phyloP scores from a whole-genome alignment of 37 sponge, comb jelly and placozoan genomes.

The Beroe forskalii region DNA sequence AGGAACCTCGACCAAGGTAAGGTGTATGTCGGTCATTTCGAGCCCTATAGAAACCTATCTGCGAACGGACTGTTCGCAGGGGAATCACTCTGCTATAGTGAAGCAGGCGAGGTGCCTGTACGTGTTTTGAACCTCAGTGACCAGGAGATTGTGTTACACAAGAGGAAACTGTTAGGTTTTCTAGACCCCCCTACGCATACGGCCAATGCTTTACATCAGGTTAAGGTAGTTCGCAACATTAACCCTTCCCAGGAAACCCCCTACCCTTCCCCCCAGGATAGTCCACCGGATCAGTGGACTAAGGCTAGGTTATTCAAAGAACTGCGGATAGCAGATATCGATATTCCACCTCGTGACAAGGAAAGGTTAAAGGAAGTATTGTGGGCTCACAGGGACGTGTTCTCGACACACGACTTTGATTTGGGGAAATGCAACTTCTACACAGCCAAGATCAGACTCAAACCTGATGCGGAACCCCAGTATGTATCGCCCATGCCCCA shows the following conservation, averaged over 20 bases:
- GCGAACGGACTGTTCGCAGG: constrained; percentile 29
- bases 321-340: background rate
- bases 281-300: constrained; percentile 19
- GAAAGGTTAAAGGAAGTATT: constrained; percentile 11
- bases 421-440: constrained; percentile 45
- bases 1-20: no score
- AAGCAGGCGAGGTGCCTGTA: constrained; percentile 21
- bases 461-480: constrained; percentile 23
- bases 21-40: no score
- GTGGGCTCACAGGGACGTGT: constrained; percentile 1
- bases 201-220: background rate
- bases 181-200: background rate
- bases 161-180: constrained; percentile 23
- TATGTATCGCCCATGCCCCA: constrained; percentile 23
- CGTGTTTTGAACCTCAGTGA: constrained; percentile 20
- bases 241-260: background rate
- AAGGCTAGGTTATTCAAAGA: constrained; percentile 1
- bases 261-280: background rate
- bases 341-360: background rate
- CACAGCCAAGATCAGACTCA: background rate
- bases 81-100: constrained; percentile 5
- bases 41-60: no score
- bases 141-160: background rate
- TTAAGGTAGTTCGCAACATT: background rate
- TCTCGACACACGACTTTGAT: constrained; percentile 48